Evolutionary conservation across 2,888 invertebrate species (phyloP).

Genomic region (Hecatera dysodea): DNA sequence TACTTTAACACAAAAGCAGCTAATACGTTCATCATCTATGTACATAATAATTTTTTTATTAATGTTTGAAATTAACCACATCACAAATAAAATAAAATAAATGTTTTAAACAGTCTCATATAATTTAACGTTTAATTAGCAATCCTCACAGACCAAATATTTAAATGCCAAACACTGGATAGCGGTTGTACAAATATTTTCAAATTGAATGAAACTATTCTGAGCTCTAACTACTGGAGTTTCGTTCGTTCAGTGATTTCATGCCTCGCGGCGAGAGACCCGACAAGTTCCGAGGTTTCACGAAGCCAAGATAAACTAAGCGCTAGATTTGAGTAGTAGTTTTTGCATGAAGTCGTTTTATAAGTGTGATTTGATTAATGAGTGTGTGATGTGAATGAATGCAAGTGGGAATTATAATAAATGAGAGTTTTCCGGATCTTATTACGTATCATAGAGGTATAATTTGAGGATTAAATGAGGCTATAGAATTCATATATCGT

Average conservation of each 20-base stretch:
- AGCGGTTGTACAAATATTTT: constrained; percentile 57
- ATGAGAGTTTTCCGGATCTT: background rate
- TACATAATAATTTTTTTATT: no score
- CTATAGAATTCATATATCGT: background rate
- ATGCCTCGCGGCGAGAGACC: constrained; percentile 47
- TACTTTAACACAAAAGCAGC: no score
- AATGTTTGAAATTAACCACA: no score
- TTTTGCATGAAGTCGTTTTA: constrained; percentile 47
- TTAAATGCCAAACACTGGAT: constrained; percentile 59
- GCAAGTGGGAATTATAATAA: background rate
- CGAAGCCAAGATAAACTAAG: constrained; percentile 53
- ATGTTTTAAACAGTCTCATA: constrained; percentile 1
- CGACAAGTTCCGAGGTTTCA: constrained; percentile 41
- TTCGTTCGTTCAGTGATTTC: constrained; percentile 58
- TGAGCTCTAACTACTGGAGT: constrained; percentile 34
- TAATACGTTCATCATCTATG: no score
- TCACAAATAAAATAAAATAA: background rate
- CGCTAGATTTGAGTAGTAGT: constrained; percentile 45
- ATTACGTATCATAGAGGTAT: background rate
- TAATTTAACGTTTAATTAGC: constrained; percentile 46
- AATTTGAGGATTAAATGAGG: background rate
- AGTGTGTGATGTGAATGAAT: constrained; percentile 43
- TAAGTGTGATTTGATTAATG: constrained; percentile 47
- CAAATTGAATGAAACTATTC: constrained; percentile 66
- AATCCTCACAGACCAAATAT: constrained; percentile 58